A percentile compares a stretch with the other conserved stretches of the same genome.
Conservation (phyloP, 2,888 invertebrate genomes). For the Poecilobothrus nobilitatus region DNA sequence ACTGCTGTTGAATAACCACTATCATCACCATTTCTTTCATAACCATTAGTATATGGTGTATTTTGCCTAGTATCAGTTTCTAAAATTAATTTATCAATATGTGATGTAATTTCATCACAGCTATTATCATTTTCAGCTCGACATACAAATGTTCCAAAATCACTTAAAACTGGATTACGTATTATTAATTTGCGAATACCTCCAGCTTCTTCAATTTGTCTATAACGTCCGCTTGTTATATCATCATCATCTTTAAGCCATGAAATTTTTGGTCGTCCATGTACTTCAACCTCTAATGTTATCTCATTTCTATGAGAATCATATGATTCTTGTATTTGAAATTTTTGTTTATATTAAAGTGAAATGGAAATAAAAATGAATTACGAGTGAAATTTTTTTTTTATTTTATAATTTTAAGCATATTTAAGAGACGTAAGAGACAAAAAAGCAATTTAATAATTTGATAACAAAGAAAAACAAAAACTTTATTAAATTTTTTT, state of each 20-base stretch:
- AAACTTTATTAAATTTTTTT: no score
- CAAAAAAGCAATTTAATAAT: no score
- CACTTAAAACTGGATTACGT: slow-evolving; percentile 54
- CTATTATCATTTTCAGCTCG: slow-evolving; percentile 62
- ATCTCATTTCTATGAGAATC: slow-evolving; percentile 47
- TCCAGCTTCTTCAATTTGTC: slow-evolving; percentile 58
- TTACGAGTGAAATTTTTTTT: no score
- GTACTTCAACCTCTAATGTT: slow-evolving; percentile 45
- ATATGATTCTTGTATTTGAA: slow-evolving; percentile 51
- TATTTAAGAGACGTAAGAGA: no score
- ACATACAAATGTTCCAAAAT: slow-evolving; percentile 70
- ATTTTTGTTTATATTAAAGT: background rate
- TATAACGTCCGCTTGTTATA: slow-evolving; percentile 53
- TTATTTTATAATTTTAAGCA: no score
- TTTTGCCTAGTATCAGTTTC: background rate
- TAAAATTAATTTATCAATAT: slow-evolving; percentile 48
- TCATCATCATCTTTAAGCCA: slow-evolving; percentile 59
- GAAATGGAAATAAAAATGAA: no score
- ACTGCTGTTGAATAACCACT: background rate
- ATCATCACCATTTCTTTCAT: background rate
- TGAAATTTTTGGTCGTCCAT: slow-evolving; percentile 48
- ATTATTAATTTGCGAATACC: slow-evolving; percentile 64
- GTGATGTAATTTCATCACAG: slow-evolving; percentile 64
- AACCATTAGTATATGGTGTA: background rate
- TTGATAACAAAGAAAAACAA: no score